A percentile compares a stretch with the other conserved stretches of the same genome.
phyloP scores from a whole-genome alignment of 2,113 vertebrate genomes.

The Eclectus roratus region DNA sequence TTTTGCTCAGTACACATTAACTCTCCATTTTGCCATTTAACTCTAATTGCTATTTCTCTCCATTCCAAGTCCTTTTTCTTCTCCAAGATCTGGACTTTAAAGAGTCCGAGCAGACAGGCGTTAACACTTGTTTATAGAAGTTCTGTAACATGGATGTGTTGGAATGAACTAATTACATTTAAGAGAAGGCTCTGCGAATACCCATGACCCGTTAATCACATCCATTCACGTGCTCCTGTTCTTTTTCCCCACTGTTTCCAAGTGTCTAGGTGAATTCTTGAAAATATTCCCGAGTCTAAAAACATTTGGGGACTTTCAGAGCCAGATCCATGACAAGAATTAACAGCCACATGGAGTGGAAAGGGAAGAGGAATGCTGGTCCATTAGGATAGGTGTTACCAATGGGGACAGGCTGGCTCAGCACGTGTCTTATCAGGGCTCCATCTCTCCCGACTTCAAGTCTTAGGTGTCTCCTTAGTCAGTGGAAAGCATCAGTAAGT shows the following conservation, averaged over 20 bases:
- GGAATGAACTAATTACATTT: conserved; percentile 19
- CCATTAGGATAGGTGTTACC: not conserved
- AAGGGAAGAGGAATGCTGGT: not conserved
- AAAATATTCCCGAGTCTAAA: not conserved
- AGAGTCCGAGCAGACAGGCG: not conserved
- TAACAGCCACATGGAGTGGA: not conserved
- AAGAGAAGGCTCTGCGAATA: conserved; percentile 34
- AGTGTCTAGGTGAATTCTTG: not conserved
- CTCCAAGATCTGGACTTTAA: conserved; percentile 29
- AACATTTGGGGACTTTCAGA: not conserved
- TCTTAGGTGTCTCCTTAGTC: not conserved
- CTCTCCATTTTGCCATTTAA: conserved; percentile 31
- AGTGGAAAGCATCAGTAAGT: not conserved
- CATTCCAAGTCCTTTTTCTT: not conserved
- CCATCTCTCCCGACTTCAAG: not conserved
- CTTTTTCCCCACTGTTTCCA: not conserved
- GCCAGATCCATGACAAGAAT: not conserved
- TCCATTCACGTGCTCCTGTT: not conserved
- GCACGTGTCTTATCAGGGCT: not conserved
- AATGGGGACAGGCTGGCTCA: not conserved
- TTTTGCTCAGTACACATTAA: conserved; percentile 2
- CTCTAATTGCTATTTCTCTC: conserved; percentile 35
- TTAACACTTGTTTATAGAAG: conserved; percentile 11
- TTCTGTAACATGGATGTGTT: not conserved
- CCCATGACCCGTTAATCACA: not conserved